Evolutionary conservation across 2,797 vertebrate genomes (phyloP).

Genomic region (Coccyzus lansbergi): DNA sequence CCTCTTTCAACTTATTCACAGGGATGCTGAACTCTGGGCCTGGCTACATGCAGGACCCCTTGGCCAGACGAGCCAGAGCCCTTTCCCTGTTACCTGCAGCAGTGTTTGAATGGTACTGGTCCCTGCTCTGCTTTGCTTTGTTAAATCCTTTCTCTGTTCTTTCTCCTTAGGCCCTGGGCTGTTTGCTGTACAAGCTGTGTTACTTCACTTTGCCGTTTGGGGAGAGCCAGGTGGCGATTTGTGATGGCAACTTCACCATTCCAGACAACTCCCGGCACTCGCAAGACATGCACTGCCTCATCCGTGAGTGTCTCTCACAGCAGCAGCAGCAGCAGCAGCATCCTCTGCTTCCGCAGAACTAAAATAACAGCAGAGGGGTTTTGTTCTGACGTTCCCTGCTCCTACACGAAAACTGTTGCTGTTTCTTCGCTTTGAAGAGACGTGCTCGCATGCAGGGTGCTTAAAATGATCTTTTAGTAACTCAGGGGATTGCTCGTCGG

Average conservation of each 20-base stretch:
- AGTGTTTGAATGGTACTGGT: neutral
- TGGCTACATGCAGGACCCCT: neutral
- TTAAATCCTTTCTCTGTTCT: neutral
- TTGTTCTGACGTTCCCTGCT: neutral
- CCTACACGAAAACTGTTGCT: neutral
- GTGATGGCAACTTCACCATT: conserved; percentile 97
- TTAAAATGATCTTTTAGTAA: neutral
- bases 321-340: fast-evolving
- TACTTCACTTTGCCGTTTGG: conserved; percentile 97
- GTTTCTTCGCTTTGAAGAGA: neutral
- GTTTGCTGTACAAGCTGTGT: conserved; percentile 97
- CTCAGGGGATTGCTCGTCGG: neutral
- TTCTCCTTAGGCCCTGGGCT: conserved; percentile 89
- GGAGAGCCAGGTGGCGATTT: conserved; percentile 98
- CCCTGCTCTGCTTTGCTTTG: neutral
- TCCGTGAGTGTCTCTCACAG: conserved; percentile 85
- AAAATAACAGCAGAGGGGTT: neutral
- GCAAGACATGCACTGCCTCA: conserved; percentile 97
- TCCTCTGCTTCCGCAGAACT: neutral
- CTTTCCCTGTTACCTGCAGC: neutral
- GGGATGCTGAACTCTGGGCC: neutral
- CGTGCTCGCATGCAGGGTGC: neutral
- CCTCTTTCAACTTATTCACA: neutral
- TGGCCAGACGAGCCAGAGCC: neutral
- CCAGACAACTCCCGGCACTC: conserved; percentile 96